Percentiles rank a stretch among this genome's conserved stretches.
Evolutionary conservation across 2,797 vertebrate species (phyloP).

Genomic region (Hemibagrus guttatus): DNA sequence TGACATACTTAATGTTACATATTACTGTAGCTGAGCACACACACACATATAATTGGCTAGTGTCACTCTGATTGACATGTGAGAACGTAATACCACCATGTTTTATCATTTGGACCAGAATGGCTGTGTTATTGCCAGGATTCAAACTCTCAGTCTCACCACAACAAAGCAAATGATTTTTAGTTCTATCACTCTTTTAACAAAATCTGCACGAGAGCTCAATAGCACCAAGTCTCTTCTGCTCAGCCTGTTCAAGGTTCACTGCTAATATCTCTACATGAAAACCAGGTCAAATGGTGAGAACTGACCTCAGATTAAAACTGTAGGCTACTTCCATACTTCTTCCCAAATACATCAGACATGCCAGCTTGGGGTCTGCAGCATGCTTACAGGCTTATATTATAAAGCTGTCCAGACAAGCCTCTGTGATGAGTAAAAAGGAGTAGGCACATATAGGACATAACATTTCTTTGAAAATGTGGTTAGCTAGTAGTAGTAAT

Average conservation of each 20-base stretch:
- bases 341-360: constrained; percentile 63
- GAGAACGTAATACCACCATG: neutral
- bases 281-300: constrained; percentile 61
- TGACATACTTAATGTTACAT: neutral
- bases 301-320: constrained; percentile 54
- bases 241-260: constrained; percentile 54
- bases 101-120: neutral
- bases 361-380: constrained; percentile 52
- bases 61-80: neutral
- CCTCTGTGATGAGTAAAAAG: constrained; percentile 55
- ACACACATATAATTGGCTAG: neutral
- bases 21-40: neutral
- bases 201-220: constrained; percentile 42
- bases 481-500: neutral
- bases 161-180: neutral
- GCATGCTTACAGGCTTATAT: constrained; percentile 52
- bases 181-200: neutral
- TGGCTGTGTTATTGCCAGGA: neutral
- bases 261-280: constrained; percentile 53
- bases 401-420: constrained; percentile 63
- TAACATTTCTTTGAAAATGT: neutral
- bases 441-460: neutral
- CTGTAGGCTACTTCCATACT: constrained; percentile 42
- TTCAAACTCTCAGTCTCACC: neutral
- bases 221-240: constrained; percentile 54